Conservation (phyloP, 2,113 vertebrate genomes). For the Urocolius indicus region DNA sequence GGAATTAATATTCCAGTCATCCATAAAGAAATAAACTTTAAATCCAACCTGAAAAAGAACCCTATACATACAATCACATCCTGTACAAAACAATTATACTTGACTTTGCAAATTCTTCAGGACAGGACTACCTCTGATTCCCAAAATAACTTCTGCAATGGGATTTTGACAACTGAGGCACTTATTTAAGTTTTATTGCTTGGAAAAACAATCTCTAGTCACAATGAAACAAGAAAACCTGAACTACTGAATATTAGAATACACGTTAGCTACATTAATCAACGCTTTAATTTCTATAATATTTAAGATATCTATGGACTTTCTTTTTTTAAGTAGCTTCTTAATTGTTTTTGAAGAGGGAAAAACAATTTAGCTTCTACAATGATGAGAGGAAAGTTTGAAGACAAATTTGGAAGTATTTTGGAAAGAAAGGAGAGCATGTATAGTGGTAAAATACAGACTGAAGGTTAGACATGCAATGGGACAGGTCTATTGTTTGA, state of each 20-base stretch:
- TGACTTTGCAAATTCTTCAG: background rate
- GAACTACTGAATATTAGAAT: background rate
- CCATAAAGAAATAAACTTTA: background rate
- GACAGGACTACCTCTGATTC: background rate
- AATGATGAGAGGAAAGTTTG: background rate
- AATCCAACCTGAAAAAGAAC: background rate
- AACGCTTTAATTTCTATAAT: background rate
- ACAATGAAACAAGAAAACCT: background rate
- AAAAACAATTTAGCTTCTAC: background rate
- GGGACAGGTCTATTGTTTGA: background rate
- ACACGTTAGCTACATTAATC: background rate
- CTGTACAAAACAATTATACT: background rate
- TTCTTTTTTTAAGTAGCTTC: background rate
- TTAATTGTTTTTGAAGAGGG: background rate
- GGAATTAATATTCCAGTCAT: background rate
- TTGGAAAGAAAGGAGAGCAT: background rate
- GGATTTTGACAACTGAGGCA: background rate
- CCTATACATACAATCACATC: background rate
- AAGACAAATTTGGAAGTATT: background rate
- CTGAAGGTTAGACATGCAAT: background rate
- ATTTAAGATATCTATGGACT: rapidly evolving
- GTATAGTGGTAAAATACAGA: background rate
- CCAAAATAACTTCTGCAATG: background rate
- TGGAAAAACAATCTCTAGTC: background rate
- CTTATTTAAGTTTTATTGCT: background rate